Evolutionary conservation across 2,113 vertebrate genomes (phyloP), one percentile per base, ranked within the genome.

Genomic region (Megatriorchis doriae): DNA sequence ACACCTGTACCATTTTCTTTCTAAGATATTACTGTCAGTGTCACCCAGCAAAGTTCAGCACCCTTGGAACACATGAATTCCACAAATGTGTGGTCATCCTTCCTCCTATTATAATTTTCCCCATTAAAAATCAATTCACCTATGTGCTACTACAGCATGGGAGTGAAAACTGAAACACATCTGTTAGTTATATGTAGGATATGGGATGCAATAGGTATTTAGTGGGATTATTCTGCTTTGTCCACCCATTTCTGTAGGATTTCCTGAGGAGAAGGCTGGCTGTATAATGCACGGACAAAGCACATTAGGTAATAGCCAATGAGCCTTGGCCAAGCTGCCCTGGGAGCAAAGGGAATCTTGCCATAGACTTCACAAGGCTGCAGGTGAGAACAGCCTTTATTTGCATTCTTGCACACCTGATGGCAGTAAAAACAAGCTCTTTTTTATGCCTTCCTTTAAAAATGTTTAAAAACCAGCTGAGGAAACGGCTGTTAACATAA

Each of bases 351-450:
- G 47, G 13, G n/a, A 94, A 67, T 38, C 75, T 83, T 67, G 32
- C 50, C 40, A 78, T 25, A 6, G 3, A 43, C 42, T 94, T 86
- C 2, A 5, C 43, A 79, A 62, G 21, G 43, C n/a, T 94, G 73
- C 94, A 94, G 94, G 73, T 96, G 83, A 94, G 43, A 91, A 78
- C 52, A 81, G 47, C 10, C 47, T 86, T 83, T 74, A 75, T 83
- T 73, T 92, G 85, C 72, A 70, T 77, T 66, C 62, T 80, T 83
- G 73, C 72, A 96, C 86, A 95, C 80, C 90, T 94, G 88, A 90
- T 88, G 67, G 86, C 82, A 93, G 82, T 95, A 90, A 96, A 95
- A 94, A 95, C 47, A 95, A 95, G 75, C 18, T 71, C 25, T 13
- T 78, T 90, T 92, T 92, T 50, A 94, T 91, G 50, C 22, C 42